A percentile compares a stretch with the other conserved stretches of the same genome.
phyloP scores from a whole-genome alignment of 1,140 invertebrate species.

The Drosophila tropicalis region DNA sequence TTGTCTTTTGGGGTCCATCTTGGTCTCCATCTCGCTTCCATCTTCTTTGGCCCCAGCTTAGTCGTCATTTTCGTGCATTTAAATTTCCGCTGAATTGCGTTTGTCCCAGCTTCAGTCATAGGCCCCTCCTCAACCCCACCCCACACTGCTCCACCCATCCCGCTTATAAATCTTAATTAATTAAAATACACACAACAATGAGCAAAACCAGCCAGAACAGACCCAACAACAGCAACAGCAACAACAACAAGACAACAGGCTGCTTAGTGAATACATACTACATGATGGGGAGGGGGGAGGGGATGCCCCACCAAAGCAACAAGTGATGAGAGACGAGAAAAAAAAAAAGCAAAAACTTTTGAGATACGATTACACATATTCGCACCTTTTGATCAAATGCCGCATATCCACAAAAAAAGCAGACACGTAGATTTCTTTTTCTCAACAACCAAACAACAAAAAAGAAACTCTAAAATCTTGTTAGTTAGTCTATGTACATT shows the following conservation, averaged over 20 bases:
- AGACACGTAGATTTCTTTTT: not conserved
- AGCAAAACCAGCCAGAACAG: slow-evolving; percentile 35
- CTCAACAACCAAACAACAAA: not conserved
- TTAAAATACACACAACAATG: slow-evolving; percentile 74
- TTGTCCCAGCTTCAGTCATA: slow-evolving; percentile 22
- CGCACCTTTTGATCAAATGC: slow-evolving; percentile 18
- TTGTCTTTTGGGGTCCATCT: slow-evolving; percentile 38
- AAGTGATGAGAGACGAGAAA: slow-evolving; percentile 21
- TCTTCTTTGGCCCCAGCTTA: not conserved
- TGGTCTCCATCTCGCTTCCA: not conserved
- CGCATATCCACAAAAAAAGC: not conserved
- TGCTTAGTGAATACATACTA: not conserved
- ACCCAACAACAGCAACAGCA: slow-evolving; percentile 5
- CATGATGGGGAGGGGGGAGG: no score
- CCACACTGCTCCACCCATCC: not conserved
- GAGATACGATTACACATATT: slow-evolving; percentile 10
- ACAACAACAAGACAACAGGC: not conserved
- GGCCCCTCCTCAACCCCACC: no score
- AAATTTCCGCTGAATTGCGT: slow-evolving; percentile 77
- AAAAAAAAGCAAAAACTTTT: not conserved
- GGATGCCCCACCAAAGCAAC: not conserved
- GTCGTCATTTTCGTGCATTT: slow-evolving; percentile 58
- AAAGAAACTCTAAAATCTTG: slow-evolving; percentile 9
- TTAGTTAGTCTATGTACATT: not conserved
- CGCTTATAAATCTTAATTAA: slow-evolving; percentile 81